Evolutionary conservation across 2,888 invertebrate species (phyloP).

Genomic region (Apeira syringaria): DNA sequence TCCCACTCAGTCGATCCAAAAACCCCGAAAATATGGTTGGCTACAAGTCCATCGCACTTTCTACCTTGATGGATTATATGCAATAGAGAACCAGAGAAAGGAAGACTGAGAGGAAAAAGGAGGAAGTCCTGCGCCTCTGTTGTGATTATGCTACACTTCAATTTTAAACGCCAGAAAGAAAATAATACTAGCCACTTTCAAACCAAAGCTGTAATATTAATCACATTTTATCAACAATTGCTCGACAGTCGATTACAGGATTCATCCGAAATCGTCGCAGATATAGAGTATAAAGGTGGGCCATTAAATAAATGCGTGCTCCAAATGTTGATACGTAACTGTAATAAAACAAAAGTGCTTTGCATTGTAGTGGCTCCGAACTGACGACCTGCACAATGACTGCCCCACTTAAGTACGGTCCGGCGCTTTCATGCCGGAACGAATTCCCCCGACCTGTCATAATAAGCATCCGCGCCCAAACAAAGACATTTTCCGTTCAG

Average conservation of each 20-base stretch:
- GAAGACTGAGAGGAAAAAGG: no score
- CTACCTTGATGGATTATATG: no score
- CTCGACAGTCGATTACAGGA: constrained; percentile 12
- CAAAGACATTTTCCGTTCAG: constrained; percentile 70
- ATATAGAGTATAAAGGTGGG: constrained; percentile 46
- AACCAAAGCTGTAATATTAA: no score
- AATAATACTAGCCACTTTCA: constrained; percentile 1
- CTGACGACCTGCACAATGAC: constrained; percentile 60
- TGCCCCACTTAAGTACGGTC: constrained; percentile 70
- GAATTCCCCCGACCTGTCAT: constrained; percentile 68
- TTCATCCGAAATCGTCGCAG: constrained; percentile 37
- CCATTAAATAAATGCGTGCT: constrained; percentile 67
- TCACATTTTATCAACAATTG: no score
- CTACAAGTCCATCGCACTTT: no score
- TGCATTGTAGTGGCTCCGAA: constrained; percentile 58
- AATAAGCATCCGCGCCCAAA: constrained; percentile 72
- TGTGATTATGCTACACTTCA: no score
- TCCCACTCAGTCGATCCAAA: no score
- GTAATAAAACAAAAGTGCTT: constrained; percentile 71
- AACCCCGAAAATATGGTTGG: no score
- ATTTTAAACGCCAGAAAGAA: no score
- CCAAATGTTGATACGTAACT: constrained; percentile 65
- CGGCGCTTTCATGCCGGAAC: constrained; percentile 62
- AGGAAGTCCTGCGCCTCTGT: no score
- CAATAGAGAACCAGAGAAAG: no score